These are phyloP conservation scores for Bibio marci DNA, from an alignment of 2,888 invertebrate genomes.

Conservation along the genomic window DNA sequence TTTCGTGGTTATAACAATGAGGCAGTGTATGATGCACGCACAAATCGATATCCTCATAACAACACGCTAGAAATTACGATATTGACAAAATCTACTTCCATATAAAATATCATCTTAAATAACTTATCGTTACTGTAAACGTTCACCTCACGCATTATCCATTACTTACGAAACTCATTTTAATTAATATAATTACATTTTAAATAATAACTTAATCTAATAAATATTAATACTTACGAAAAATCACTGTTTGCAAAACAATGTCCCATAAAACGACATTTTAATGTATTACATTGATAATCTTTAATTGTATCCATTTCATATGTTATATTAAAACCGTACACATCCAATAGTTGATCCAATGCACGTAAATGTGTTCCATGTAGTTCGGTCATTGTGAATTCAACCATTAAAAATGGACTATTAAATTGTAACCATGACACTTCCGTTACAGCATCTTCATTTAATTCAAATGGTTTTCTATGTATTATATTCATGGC, in stretches of 20 bases:
- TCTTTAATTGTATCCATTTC: constrained; percentile 45
- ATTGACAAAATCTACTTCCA: no score
- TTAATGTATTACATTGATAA: constrained; percentile 56
- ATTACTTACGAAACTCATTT: no score
- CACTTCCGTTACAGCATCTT: constrained; percentile 53
- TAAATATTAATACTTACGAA: constrained; percentile 52
- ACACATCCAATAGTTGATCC: constrained; percentile 64
- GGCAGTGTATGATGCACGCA: no score
- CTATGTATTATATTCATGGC: constrained; percentile 35
- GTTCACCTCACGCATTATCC: no score
- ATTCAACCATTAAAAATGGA: constrained; percentile 63
- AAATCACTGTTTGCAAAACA: constrained; percentile 57
- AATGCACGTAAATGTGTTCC: constrained; percentile 71
- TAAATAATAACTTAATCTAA: no score
- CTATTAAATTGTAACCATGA: constrained; percentile 42
- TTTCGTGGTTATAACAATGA: no score
- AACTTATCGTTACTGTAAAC: no score
- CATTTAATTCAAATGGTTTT: constrained; percentile 48
- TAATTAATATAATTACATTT: no score
- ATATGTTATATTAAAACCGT: constrained; percentile 86
- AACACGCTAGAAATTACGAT: no score
- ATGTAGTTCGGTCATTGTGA: constrained; percentile 52
- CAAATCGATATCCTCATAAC: no score
- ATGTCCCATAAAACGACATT: constrained; percentile 73
- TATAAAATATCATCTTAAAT: no score